Percentiles rank a stretch among this genome's conserved stretches.
Evolutionary conservation across 1,140 invertebrate genomes (phyloP).

Genomic region (Panonychus citri): DNA sequence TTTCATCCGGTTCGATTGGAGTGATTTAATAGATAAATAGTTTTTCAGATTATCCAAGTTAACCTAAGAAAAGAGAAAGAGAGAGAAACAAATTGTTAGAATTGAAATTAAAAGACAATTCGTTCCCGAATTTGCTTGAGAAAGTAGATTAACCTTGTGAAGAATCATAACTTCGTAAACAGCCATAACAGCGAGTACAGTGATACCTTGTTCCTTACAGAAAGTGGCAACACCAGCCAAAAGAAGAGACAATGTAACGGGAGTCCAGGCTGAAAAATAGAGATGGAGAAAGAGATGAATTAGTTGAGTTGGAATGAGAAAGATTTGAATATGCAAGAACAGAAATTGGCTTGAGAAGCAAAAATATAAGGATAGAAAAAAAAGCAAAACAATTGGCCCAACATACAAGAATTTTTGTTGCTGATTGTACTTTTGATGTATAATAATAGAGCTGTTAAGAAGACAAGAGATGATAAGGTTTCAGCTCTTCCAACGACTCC

Average conservation of each 20-base stretch:
- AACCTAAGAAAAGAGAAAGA: slow-evolving; percentile 18
- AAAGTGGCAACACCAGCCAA: not conserved
- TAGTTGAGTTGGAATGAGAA: too few relatives aligned
- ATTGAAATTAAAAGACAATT: slow-evolving; percentile 73
- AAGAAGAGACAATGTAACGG: too few relatives aligned
- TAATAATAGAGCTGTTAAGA: slow-evolving; percentile 27
- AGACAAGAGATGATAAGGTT: slow-evolving; percentile 27
- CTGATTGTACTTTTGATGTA: slow-evolving; percentile 29
- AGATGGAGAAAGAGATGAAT: too few relatives aligned
- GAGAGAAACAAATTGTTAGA: slow-evolving; percentile 54
- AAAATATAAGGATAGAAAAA: not conserved
- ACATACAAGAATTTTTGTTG: slow-evolving; percentile 6
- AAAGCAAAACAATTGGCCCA: too few relatives aligned
- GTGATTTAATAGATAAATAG: slow-evolving; percentile 26
- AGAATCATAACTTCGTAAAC: slow-evolving; percentile 41
- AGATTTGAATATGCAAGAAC: not conserved
- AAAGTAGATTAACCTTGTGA: not conserved
- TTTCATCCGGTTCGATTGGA: slow-evolving; percentile 37
- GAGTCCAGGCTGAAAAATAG: not conserved
- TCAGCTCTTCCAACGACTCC: slow-evolving; percentile 32
- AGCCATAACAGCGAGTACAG: slow-evolving; percentile 58
- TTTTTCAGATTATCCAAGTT: slow-evolving; percentile 1
- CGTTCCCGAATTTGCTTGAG: slow-evolving; percentile 59
- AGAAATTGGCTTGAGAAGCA: not conserved
- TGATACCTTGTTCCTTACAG: slow-evolving; percentile 68